Conservation (phyloP, 1,140 invertebrate species). For the Acyrthosiphon pisum region DNA sequence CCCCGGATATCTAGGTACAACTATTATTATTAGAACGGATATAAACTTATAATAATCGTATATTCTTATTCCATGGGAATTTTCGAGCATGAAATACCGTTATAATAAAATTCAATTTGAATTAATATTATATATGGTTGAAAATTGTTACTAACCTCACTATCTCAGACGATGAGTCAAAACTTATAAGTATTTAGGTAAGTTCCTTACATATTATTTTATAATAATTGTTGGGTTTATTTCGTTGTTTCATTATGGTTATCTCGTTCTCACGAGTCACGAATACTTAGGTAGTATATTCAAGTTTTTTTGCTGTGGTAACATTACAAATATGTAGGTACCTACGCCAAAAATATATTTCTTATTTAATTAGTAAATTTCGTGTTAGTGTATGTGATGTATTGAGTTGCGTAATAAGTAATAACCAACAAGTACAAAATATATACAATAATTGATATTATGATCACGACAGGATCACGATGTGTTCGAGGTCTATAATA, state of each 20-base stretch:
- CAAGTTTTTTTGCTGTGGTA: neutral
- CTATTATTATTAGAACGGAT: neutral
- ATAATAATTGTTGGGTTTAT: neutral
- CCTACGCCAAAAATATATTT: neutral
- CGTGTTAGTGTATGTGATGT: neutral
- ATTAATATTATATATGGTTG: neutral
- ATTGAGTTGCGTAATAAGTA: neutral
- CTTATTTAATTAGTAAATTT: neutral
- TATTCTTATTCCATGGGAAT: conserved; percentile 8
- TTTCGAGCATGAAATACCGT: neutral
- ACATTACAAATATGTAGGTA: neutral
- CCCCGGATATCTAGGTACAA: neutral
- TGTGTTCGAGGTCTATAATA: neutral
- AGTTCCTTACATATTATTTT: neutral
- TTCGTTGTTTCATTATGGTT: neutral
- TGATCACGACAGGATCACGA: neutral
- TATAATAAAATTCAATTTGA: neutral
- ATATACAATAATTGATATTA: neutral
- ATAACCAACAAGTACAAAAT: neutral
- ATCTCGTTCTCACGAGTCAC: neutral
- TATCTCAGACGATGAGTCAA: neutral
- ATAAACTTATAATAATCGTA: neutral
- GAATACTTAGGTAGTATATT: neutral
- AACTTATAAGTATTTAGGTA: neutral
- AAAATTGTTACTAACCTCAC: neutral